Evolutionary conservation across 2,888 invertebrate species (phyloP), one percentile per base, ranked within the genome.

Genomic region (Polyommatus icarus): DNA sequence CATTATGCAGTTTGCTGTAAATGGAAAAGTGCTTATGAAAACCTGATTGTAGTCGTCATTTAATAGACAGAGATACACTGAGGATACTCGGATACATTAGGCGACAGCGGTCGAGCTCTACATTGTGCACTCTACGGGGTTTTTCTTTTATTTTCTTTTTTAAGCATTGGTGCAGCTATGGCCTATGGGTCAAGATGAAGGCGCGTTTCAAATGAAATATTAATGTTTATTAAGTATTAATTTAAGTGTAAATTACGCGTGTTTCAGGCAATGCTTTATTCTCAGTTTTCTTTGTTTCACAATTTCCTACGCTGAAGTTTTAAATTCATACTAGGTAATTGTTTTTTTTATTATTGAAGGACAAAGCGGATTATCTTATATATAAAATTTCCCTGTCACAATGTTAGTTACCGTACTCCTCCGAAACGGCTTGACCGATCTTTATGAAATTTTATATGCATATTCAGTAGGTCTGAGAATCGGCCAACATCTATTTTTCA

Each of bases 11-110:
- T 18, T 32, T 12, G 29, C 72, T 72, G 36, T 72, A 40, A 72
- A 72, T n/a, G 72, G 72, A 36, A 40, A 40, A 40, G 72, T 40
- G n/a, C 20, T 40, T 72, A 72, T 40, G 67, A 75, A 75, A 54
- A 75, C 75, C 75, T 50, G 75, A 75, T 75, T 24, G 40, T 20
- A 12, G 40, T 20, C 20, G 12, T 40, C 50, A 54, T 54, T 24
- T 50, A 24, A 81, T 82, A 82, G 87, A 89, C 82, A 87, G 87
- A 88, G 89, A 88, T 80, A 83, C 86, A 86, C 81, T 88, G 89
- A 89, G 89, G 90, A 89, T 86, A 88, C 20, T 29, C 50, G 5
- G 15, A 29, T 32, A 29, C 18, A 15, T 67, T 67, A 67, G 67
- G 67, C 67, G 67, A 67, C 67, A 32, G 29, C 18, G 29, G 29